phyloP scores from a whole-genome alignment of 2,888 invertebrate species.

The Calliopum simillimum region DNA sequence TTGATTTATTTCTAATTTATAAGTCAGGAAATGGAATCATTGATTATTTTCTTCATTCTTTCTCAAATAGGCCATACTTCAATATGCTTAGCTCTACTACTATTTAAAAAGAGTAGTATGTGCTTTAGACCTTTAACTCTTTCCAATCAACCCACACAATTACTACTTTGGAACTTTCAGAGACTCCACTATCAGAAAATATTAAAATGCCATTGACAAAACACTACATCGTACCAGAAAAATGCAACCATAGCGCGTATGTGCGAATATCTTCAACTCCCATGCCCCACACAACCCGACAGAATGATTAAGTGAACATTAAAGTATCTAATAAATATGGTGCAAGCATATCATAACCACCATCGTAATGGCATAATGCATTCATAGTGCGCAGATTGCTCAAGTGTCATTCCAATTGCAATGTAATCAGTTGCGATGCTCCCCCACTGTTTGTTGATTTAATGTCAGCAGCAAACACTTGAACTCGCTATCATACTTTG shows the following conservation, averaged over 20 bases:
- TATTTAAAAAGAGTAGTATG: too few relatives aligned
- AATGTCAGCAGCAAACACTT: conserved; percentile 32
- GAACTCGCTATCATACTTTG: conserved; percentile 18
- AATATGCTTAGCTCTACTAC: too few relatives aligned
- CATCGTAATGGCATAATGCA: neutral
- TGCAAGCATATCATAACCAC: neutral
- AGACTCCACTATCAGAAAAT: conserved; percentile 19
- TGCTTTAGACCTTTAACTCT: too few relatives aligned
- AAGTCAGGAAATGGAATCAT: too few relatives aligned
- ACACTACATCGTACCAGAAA: conserved; percentile 11
- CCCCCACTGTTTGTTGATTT: conserved; percentile 38
- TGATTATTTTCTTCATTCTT: too few relatives aligned
- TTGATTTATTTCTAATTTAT: too few relatives aligned
- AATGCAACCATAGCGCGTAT: conserved; percentile 35
- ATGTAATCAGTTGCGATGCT: conserved; percentile 32
- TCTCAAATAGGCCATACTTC: too few relatives aligned
- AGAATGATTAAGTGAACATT: conserved; percentile 33
- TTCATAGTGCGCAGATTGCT: neutral
- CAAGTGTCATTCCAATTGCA: conserved; percentile 23
- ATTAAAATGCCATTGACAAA: conserved; percentile 36
- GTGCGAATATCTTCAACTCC: neutral
- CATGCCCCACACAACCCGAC: conserved; percentile 5
- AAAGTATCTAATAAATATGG: conserved; percentile 29
- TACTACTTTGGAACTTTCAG: conserved; percentile 20
- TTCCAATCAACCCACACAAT: too few relatives aligned